Conservation (phyloP, 2,888 invertebrate genomes). For the Meganola albula region DNA sequence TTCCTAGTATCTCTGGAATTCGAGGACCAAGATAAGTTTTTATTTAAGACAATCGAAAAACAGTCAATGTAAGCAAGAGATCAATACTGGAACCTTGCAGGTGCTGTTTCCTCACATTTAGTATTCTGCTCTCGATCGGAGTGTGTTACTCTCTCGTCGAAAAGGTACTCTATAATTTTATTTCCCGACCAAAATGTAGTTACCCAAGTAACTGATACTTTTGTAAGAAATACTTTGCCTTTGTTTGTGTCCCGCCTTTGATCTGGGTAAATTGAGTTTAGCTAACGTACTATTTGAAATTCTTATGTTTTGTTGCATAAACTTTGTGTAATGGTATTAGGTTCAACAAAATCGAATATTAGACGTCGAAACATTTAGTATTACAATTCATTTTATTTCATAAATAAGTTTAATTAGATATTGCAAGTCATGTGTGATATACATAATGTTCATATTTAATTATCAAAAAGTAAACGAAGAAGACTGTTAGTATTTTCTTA, state of each 20-base stretch:
- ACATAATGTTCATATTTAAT: too few species aligned
- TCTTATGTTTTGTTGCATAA: neutral
- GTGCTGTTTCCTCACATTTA: conserved; percentile 39
- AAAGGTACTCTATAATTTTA: conserved; percentile 77
- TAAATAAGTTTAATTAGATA: too few species aligned
- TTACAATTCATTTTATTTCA: conserved; percentile 6
- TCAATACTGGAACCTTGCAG: conserved; percentile 49
- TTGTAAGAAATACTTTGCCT: conserved; percentile 46
- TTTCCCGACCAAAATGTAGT: conserved; percentile 73
- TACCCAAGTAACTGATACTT: conserved; percentile 70
- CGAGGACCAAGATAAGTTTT: too few species aligned
- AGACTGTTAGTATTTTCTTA: too few species aligned
- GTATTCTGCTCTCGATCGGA: conserved; percentile 56
- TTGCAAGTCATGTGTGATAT: too few species aligned
- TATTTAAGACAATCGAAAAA: too few species aligned
- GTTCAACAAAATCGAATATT: too few species aligned
- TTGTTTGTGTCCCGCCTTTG: conserved; percentile 43
- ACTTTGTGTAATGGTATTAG: too few species aligned
- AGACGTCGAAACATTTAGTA: too few species aligned
- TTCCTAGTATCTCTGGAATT: too few species aligned
- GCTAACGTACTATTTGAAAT: conserved; percentile 10
- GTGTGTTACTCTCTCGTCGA: conserved; percentile 67
- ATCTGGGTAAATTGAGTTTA: conserved; percentile 43
- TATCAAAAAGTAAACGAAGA: too few species aligned
- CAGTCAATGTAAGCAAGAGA: too few species aligned